Evolutionary conservation across 2,113 vertebrate genomes (phyloP), one percentile per base, ranked within the genome.

Genomic region (Tricholaema leucomelas): DNA sequence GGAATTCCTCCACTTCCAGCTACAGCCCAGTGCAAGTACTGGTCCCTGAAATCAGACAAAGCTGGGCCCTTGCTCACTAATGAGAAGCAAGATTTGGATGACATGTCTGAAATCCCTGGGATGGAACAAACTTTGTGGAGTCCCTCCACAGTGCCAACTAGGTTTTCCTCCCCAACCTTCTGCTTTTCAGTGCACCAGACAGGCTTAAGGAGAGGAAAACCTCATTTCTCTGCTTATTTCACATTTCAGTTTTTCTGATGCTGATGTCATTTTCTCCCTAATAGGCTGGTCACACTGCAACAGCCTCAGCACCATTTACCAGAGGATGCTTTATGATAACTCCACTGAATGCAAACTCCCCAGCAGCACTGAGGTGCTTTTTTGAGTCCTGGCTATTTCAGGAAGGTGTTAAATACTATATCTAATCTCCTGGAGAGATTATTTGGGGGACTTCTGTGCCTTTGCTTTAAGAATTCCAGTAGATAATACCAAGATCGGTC

Each of bases 401-500:
- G 35, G 36, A 88, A 78, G 58, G 42, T 8, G 8, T 38, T 71
- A 90, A 90, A 89, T 11, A 56, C 35, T n/a, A 3, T 15, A 40
- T 72, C 75, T 78, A 52, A 58, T 33, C 42, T 88, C 42, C 30
- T 12, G 33, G 12, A 5, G 18, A 28, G 38, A 33, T 36, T 35
- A 38, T 58, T 78, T 12, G 0, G 1, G 8, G 4, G 4, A 20
- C 0, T 0, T 9, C 55, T 36, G 24, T 50, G 31, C 35, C 42
- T 74, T 71, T 88, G 33, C 61, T 64, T 82, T 30, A 65, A 44
- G 59, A 81, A 87, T 36, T 21, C 27, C 81, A 76, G 55, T 27
- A 91, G 71, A 46, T 44, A 87, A 88, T n/a, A 76, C 19, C 30
- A 88, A 78, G 35, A 12, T 31, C 38, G 48, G 38, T 17, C 17